Evolutionary conservation across 2,797 vertebrate species (phyloP).

Genomic region (Chaenodraco wilsoni): DNA sequence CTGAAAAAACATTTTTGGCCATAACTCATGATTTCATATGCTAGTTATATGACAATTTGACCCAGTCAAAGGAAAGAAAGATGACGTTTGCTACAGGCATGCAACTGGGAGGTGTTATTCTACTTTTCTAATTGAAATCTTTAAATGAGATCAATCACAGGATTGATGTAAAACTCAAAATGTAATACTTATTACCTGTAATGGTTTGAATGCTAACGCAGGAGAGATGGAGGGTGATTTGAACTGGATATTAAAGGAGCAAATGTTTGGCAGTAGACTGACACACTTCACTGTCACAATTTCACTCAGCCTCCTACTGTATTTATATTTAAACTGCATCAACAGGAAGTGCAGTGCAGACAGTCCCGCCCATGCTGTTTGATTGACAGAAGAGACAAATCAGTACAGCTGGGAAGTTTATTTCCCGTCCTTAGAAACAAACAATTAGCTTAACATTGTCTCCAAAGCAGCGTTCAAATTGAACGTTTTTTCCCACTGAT

Average conservation of each 20-base stretch:
- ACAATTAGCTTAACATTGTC: too few relatives aligned
- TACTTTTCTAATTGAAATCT: neutral
- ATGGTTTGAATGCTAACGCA: slow-evolving; percentile 32
- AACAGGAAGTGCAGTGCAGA: neutral
- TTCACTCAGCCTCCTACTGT: neutral
- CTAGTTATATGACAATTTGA: too few relatives aligned
- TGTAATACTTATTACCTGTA: slow-evolving; percentile 8
- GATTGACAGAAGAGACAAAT: neutral
- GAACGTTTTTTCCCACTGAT: too few relatives aligned
- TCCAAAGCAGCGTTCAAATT: too few relatives aligned
- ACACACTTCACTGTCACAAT: neutral
- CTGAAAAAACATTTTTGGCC: too few relatives aligned
- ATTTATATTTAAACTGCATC: slow-evolving; percentile 9
- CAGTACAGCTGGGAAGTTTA: neutral
- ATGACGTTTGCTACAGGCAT: too few relatives aligned
- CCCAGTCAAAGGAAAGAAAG: too few relatives aligned
- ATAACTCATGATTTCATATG: too few relatives aligned
- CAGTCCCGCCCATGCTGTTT: slow-evolving; percentile 4
- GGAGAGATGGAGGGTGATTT: slow-evolving; percentile 42
- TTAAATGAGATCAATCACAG: neutral
- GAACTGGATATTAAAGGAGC: neutral
- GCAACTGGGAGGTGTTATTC: too few relatives aligned
- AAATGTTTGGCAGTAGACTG: slow-evolving; percentile 3
- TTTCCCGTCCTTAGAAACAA: neutral
- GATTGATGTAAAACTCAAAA: slow-evolving; percentile 30